Base-by-base conservation (phyloP, 2,113 vertebrate species). In the Gopherus evgoodei region DNA sequence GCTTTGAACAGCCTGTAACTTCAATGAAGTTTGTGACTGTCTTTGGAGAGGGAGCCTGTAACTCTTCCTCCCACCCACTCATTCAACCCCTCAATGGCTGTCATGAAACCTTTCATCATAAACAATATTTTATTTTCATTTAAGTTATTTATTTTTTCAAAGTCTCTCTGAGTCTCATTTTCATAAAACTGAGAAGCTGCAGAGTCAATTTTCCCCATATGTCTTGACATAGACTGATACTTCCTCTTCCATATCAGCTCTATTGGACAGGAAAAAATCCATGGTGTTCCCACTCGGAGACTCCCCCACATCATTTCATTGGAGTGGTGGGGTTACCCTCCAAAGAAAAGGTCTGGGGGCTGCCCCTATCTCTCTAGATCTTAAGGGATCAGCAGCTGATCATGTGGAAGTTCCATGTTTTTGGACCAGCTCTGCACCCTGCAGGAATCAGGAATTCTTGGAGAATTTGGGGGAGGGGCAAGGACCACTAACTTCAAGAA, bases 391-490 rank as follows among this genome's bases (percentile, higher is more conserved):
- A 91, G 42, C 50, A 83, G 44, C 19, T 84, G 24, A 7, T 3
- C 12, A 29, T 1, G 2, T 6, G 21, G 31, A 6, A 12, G 27
- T 10, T 69, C 17, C 6, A 17, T 2, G 3, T 19, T 50, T 87
- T 88, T 31, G 42, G 1, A 56, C 69, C 31, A 53, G 6, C 8
- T 24, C 47, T 59, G 27, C 57, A 59, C 27, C 57, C 27, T 29
- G 54, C 54, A 59, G 25, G 57, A 59, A 59, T 59, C 57, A 31
- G 57, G 57, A 59, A 59, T 59, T 59, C 25, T 29, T 59, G 57
- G 27, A 59, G 27, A 59, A 59, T 59, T 25, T 54, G 3, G 27
- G 57, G 12, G 12, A 29, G 27, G 57, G 57, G 11, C 12, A 59
- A 59, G 27, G 57, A 59, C 57, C 57, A 59, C 57, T 31, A 31